A percentile compares a stretch with the other conserved stretches of the same genome.
phyloP scores from a whole-genome alignment of 2,888 invertebrate genomes.

The Unio pictorum region DNA sequence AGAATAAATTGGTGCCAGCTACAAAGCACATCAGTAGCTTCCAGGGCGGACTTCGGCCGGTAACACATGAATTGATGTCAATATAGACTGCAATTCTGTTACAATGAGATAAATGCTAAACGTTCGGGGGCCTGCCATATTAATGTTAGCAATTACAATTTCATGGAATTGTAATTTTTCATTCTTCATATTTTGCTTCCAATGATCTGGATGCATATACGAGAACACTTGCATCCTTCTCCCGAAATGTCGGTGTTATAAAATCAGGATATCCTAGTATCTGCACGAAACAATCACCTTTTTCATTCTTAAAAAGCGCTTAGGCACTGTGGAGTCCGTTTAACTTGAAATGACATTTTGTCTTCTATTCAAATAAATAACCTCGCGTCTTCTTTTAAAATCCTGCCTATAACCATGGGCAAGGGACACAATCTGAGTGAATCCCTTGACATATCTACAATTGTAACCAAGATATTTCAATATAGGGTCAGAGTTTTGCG shows the following conservation, averaged over 20 bases:
- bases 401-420: too few relatives aligned
- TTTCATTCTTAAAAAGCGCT: too few relatives aligned
- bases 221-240: constrained; percentile 35
- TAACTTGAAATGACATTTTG: too few relatives aligned
- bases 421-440: too few relatives aligned
- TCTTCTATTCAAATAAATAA: too few relatives aligned
- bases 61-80: constrained; percentile 12
- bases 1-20: constrained; percentile 19
- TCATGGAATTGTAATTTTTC: constrained; percentile 25
- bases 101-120: constrained; percentile 10
- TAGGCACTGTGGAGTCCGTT: too few relatives aligned
- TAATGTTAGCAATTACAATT: constrained; percentile 19
- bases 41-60: constrained; percentile 20
- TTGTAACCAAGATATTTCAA: too few relatives aligned
- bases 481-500: too few relatives aligned
- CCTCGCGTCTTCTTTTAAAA: too few relatives aligned
- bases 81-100: constrained; percentile 11
- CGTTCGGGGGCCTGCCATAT: constrained; percentile 18
- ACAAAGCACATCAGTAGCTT: constrained; percentile 1
- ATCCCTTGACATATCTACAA: too few relatives aligned
- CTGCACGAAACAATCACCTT: too few relatives aligned
- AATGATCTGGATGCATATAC: constrained; percentile 34
- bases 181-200: constrained; percentile 22
- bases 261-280: constrained; percentile 40
- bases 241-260: constrained; percentile 24